Evolutionary conservation across 2,797 vertebrate genomes (phyloP).

Genomic region (Oreochromis grahami): DNA sequence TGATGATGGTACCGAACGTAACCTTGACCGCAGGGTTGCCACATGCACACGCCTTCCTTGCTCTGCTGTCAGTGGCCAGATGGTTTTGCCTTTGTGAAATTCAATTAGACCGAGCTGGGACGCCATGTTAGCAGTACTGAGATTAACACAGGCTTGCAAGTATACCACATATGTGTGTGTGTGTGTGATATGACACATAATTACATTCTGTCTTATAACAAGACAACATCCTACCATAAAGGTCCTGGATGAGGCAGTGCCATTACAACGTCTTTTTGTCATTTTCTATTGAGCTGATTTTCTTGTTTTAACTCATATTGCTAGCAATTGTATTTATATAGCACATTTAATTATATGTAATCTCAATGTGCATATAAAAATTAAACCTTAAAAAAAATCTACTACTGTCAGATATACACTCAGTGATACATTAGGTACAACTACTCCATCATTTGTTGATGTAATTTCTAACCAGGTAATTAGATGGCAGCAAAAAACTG

Average conservation of each 20-base stretch:
- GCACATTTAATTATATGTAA: background rate
- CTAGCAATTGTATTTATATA: background rate
- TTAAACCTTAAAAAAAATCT: background rate
- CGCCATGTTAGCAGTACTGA: background rate
- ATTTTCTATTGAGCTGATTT: background rate
- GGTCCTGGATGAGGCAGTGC: background rate
- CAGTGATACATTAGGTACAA: background rate
- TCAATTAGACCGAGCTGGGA: slow-evolving; percentile 44
- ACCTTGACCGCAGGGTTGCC: slow-evolving; percentile 46
- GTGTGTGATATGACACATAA: background rate
- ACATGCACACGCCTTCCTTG: slow-evolving; percentile 5
- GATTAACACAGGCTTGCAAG: background rate
- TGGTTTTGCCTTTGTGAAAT: slow-evolving; percentile 53
- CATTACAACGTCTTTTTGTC: background rate
- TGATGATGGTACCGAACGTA: slow-evolving; percentile 40
- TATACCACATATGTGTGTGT: background rate
- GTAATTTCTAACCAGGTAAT: background rate
- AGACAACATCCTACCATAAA: background rate
- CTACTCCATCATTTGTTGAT: background rate
- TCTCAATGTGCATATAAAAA: background rate
- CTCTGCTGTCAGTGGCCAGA: slow-evolving; percentile 58
- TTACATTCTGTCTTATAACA: background rate
- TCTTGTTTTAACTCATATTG: background rate
- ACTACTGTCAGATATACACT: background rate
- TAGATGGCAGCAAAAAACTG: background rate